Evolutionary conservation across 2,113 vertebrate genomes (phyloP), one percentile per base, ranked within the genome.

Genomic region (Pseudois nayaur): DNA sequence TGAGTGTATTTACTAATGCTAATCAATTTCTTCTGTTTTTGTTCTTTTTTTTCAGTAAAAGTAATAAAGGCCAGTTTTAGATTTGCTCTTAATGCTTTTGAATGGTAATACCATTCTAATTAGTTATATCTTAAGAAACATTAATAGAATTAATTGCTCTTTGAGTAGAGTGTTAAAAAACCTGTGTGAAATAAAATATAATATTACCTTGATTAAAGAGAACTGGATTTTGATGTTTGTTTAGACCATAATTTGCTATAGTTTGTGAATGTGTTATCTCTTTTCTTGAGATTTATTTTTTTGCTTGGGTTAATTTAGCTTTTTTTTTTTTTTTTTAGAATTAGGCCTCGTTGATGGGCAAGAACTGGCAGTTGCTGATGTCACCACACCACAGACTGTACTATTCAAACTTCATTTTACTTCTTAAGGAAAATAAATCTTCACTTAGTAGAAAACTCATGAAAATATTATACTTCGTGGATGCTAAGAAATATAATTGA

Each of bases 331-430:
- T 98, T 33, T 98, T 99, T 89, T 98, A 99, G 99, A 99, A 93
- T 64, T 99, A 95, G 99, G 99, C 19, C 99, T 99, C 31, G 98
- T 99, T 86, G 99, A 99, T 76, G 99, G 99, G 96, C 99, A 99
- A 97, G 99, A 99, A 95, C 98, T 99, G 95, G 99, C 99, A 55
- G 99, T 99, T 95, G 99, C 99, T 95, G 99, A 99, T 98, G 97
- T 99, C 97, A 99, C 99, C 91, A 99, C 99, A 85, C 99, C 99
- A 82, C 99, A 99, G 98, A 99, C 99, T 27, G 98, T 99, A 98
- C 98, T 99, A 87, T 99, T 99, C 98, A 99, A 99, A 98, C 99
- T 99, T 95, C 99, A 99, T 97, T 99, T 99, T 98, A 99, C 99
- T 95, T 99, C 99, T 98, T 99, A 99, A 99, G 89, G 86, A 94